phyloP scores from a whole-genome alignment of 2,888 invertebrate genomes.

The Nasonovia ribisnigri region DNA sequence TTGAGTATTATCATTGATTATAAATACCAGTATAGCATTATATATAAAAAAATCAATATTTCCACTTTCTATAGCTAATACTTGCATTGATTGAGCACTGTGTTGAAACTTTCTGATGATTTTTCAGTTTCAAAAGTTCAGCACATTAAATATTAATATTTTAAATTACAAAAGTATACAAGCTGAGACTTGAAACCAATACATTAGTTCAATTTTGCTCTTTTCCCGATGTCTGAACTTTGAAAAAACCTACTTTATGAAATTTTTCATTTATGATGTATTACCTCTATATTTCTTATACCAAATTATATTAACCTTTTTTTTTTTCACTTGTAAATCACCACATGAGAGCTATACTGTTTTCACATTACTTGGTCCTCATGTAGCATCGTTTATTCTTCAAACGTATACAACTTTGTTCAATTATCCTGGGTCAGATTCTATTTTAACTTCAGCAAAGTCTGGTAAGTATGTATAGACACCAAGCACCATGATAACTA shows the following conservation, averaged over 20 bases:
- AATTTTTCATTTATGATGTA: background rate
- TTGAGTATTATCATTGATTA: too few relatives aligned
- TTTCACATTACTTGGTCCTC: too few relatives aligned
- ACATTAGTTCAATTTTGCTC: background rate
- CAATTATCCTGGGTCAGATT: too few relatives aligned
- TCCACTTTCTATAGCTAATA: background rate
- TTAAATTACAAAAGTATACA: background rate
- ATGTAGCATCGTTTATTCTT: too few relatives aligned
- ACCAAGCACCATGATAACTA: too few relatives aligned
- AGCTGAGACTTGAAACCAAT: background rate
- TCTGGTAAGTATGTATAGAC: too few relatives aligned
- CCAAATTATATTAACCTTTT: background rate
- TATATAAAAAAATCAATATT: background rate
- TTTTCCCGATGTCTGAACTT: background rate
- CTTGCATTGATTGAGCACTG: background rate
- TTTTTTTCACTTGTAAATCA: too few relatives aligned
- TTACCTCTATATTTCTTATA: background rate
- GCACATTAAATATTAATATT: background rate
- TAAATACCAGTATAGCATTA: background rate
- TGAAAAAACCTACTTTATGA: background rate
- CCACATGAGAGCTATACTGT: too few relatives aligned
- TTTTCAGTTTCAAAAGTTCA: background rate
- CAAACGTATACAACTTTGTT: too few relatives aligned
- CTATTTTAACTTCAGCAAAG: too few relatives aligned
- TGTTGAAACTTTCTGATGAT: background rate